Conservation (phyloP, 2,113 vertebrate genomes). For the Colius striatus region DNA sequence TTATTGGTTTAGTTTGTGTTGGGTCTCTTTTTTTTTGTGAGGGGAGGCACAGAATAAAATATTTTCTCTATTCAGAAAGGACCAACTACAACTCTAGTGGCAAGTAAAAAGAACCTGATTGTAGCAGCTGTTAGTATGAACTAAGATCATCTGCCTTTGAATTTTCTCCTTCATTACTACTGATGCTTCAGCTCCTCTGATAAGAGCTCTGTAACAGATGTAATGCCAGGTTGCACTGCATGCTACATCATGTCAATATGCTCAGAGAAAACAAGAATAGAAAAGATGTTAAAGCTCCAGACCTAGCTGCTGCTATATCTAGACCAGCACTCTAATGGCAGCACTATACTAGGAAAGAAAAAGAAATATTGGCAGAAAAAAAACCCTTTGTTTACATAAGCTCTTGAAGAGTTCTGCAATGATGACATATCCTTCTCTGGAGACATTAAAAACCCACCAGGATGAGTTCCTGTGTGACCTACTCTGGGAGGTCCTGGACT, state of each 20-base stretch:
- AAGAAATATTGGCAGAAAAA: background rate
- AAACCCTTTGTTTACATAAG: background rate
- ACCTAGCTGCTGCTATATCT: background rate
- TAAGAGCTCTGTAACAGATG: background rate
- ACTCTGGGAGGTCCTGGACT: no score
- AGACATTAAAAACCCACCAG: no score
- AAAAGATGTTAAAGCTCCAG: background rate
- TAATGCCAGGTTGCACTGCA: background rate
- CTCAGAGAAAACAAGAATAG: background rate
- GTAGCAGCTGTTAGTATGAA: background rate
- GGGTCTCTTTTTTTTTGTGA: background rate
- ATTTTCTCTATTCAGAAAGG: background rate
- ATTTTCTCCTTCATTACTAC: background rate
- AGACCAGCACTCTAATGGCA: background rate
- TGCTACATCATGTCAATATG: background rate
- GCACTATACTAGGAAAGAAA: background rate
- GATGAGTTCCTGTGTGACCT: no score
- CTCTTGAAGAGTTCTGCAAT: background rate
- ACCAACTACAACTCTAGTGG: background rate
- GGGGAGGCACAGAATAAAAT: rapidly evolving
- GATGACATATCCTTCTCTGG: background rate
- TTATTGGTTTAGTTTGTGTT: background rate
- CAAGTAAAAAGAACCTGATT: background rate
- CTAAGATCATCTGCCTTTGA: background rate
- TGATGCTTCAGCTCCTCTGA: background rate